phyloP scores from a whole-genome alignment of 2,888 invertebrate species.

The Xanthorhoe spadicearia region DNA sequence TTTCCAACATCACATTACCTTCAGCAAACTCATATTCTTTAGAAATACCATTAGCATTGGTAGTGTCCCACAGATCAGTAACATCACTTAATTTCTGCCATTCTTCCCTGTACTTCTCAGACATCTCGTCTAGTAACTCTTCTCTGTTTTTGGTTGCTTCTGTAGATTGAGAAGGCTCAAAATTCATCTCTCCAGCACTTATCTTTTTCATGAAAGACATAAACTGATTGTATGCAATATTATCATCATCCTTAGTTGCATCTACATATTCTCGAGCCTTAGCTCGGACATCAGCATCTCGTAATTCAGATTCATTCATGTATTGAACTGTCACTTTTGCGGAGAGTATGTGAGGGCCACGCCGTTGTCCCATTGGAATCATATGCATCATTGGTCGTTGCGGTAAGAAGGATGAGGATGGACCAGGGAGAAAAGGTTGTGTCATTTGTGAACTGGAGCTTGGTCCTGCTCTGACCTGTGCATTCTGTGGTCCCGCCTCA shows the following conservation, averaged over 20 bases:
- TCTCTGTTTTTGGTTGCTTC: slow-evolving; percentile 72
- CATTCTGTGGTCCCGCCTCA: slow-evolving; percentile 79
- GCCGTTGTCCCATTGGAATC: slow-evolving; percentile 50
- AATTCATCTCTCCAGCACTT: slow-evolving; percentile 86
- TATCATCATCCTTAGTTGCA: slow-evolving; percentile 86
- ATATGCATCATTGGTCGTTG: slow-evolving; percentile 48
- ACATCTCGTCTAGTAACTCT: slow-evolving; percentile 78
- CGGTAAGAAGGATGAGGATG: slow-evolving; percentile 63
- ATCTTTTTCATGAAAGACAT: slow-evolving; percentile 93
- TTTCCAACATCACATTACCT: slow-evolving; percentile 93
- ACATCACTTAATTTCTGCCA: slow-evolving; percentile 91
- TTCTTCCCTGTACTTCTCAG: slow-evolving; percentile 88
- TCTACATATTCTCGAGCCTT: slow-evolving; percentile 86
- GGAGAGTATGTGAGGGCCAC: slow-evolving; percentile 48
- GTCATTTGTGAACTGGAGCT: slow-evolving; percentile 49
- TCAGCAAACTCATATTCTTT: slow-evolving; percentile 92
- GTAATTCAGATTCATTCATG: slow-evolving; percentile 67
- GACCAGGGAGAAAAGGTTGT: slow-evolving; percentile 63
- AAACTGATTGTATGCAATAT: slow-evolving; percentile 91
- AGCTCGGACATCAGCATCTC: slow-evolving; percentile 74
- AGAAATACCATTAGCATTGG: slow-evolving; percentile 73
- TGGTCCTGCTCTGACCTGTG: slow-evolving; percentile 34
- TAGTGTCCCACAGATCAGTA: slow-evolving; percentile 88
- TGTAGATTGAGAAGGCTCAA: slow-evolving; percentile 73
- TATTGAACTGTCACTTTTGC: slow-evolving; percentile 73